These are phyloP conservation scores for Colistium nudipinnis DNA, from an alignment of 2,113 vertebrate species.

Conservation along the genomic window DNA sequence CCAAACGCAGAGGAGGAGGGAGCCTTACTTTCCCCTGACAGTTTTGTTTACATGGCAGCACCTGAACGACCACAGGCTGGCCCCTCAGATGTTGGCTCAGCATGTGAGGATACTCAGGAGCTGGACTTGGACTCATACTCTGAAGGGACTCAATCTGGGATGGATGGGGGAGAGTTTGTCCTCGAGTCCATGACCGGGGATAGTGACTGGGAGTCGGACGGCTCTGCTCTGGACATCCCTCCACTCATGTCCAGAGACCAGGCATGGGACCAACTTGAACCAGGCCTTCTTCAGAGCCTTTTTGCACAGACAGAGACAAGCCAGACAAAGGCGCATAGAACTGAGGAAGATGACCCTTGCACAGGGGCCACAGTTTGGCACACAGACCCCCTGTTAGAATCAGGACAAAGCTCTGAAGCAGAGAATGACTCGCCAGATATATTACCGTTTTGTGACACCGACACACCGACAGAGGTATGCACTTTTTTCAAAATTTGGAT, in stretches of 20 bases:
- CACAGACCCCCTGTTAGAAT: slow-evolving; percentile 19
- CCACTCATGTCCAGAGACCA: slow-evolving; percentile 59
- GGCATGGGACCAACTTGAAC: slow-evolving; percentile 79
- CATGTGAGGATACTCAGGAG: slow-evolving; percentile 74
- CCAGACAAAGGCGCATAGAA: slow-evolving; percentile 6
- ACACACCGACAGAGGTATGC: slow-evolving; percentile 69
- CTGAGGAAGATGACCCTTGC: slow-evolving; percentile 21
- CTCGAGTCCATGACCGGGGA: slow-evolving; percentile 80
- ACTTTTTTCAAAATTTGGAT: slow-evolving; percentile 8
- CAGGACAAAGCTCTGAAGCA: slow-evolving; percentile 23
- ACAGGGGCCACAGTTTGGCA: slow-evolving; percentile 2
- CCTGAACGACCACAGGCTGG: slow-evolving; percentile 75
- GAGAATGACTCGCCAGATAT: slow-evolving; percentile 37
- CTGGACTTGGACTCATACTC: slow-evolving; percentile 80
- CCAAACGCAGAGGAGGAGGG: slow-evolving; percentile 69
- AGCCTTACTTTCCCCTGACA: slow-evolving; percentile 78
- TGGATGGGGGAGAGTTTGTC: slow-evolving; percentile 81
- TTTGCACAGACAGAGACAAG: slow-evolving; percentile 62
- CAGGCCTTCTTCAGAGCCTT: slow-evolving; percentile 75
- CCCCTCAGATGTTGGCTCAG: slow-evolving; percentile 69
- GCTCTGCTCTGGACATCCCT: slow-evolving; percentile 70
- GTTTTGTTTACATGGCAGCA: slow-evolving; percentile 85
- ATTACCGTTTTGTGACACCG: slow-evolving; percentile 6
- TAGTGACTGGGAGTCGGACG: slow-evolving; percentile 84
- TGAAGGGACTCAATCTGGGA: slow-evolving; percentile 78